phyloP scores from a whole-genome alignment of 1,140 invertebrate genomes.

The Elymnias hypermnestra region DNA sequence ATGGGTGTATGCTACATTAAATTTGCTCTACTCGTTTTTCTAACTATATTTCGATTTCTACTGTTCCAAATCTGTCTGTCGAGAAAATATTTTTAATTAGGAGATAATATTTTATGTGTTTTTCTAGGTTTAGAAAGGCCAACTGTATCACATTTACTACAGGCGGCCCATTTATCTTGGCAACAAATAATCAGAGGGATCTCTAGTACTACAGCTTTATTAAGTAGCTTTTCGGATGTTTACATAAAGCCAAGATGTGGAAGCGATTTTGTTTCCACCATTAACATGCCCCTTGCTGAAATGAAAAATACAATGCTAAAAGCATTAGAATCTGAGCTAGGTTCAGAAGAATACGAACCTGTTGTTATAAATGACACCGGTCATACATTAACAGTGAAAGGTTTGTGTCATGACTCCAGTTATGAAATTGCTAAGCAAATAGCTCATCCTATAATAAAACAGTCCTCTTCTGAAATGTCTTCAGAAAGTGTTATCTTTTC shows the following conservation, averaged over 20 bases:
- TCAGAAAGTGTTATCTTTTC: conserved; percentile 15
- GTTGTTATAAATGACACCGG: conserved; percentile 11
- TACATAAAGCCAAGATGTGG: conserved; percentile 81
- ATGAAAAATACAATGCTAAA: conserved; percentile 68
- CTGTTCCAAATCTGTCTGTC: no score
- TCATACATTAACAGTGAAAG: conserved; percentile 53
- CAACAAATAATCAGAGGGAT: conserved; percentile 81
- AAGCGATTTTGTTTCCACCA: conserved; percentile 65
- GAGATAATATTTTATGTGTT: not conserved
- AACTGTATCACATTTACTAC: conserved; percentile 79
- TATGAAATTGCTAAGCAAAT: conserved; percentile 50
- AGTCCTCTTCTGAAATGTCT: conserved; percentile 14
- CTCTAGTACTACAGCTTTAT: conserved; percentile 71
- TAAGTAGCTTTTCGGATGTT: conserved; percentile 80
- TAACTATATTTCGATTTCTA: no score
- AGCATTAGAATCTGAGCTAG: conserved; percentile 44
- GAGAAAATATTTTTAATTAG: conserved; percentile 2
- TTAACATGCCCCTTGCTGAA: conserved; percentile 57
- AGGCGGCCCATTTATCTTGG: conserved; percentile 78
- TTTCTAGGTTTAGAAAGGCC: conserved; percentile 75
- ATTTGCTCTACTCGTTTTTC: no score
- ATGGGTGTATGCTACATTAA: no score
- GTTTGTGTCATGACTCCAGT: conserved; percentile 39
- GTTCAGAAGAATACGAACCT: conserved; percentile 24
- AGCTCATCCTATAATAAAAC: conserved; percentile 29